Conservation (phyloP, 2,113 vertebrate species). For the Hylia prasina region DNA sequence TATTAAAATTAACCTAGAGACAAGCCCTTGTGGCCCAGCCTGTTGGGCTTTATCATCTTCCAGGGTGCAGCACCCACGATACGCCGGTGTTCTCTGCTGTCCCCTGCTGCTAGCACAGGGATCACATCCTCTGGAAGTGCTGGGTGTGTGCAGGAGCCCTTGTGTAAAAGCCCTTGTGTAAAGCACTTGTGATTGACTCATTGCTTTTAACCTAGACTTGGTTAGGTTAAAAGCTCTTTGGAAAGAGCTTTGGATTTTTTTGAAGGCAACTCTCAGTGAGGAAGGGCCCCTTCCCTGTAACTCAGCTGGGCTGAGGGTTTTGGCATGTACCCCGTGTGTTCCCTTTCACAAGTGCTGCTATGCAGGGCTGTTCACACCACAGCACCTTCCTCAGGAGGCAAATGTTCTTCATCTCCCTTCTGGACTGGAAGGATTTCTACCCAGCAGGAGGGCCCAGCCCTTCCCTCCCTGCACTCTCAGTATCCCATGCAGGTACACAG, state of each 20-base stretch:
- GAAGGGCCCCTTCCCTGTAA: background rate
- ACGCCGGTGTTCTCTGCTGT: background rate
- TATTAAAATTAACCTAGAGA: background rate
- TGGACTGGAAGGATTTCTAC: background rate
- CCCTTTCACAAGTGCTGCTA: background rate
- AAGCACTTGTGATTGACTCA: background rate
- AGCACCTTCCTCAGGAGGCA: background rate
- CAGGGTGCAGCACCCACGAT: background rate
- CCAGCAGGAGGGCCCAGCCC: background rate
- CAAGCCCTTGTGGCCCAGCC: background rate
- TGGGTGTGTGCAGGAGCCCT: background rate
- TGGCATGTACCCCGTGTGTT: accelerated
- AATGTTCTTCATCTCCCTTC: background rate
- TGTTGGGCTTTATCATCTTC: background rate
- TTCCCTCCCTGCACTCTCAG: background rate
- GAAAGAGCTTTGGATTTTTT: background rate
- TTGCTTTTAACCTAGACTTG: background rate
- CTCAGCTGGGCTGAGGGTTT: background rate
- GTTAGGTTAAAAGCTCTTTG: background rate
- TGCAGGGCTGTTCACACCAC: background rate
- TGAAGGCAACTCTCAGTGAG: background rate
- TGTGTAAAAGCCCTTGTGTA: background rate
- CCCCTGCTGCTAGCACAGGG: background rate
- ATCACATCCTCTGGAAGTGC: accelerated
- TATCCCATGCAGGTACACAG: accelerated